Percentiles rank a stretch among this genome's conserved stretches.
These are phyloP conservation scores for Alouatta palliata DNA, from an alignment of 2,113 vertebrate genomes.

Conservation along the genomic window DNA sequence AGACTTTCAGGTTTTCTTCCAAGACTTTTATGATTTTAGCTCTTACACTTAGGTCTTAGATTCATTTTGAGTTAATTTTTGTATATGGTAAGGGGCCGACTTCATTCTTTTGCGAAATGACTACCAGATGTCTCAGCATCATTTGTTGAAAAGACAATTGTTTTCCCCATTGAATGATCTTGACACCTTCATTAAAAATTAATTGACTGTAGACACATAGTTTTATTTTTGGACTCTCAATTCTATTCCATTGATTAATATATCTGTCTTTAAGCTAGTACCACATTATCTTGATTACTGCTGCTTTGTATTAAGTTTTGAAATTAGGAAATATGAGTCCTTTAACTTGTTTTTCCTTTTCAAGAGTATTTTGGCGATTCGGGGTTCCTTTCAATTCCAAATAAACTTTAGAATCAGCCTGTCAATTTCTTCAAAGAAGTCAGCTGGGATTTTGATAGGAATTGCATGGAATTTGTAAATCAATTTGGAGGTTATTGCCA, in stretches of 20 bases:
- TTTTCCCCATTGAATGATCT: background rate
- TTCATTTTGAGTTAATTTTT: background rate
- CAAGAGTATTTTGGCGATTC: background rate
- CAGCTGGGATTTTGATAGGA: too few relatives aligned
- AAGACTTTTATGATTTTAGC: background rate
- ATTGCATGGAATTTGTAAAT: too few relatives aligned
- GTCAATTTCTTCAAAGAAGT: background rate
- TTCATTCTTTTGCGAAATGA: background rate
- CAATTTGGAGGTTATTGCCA: too few relatives aligned
- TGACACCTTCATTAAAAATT: background rate
- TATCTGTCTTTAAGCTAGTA: background rate
- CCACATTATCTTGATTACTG: background rate
- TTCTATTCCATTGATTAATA: background rate
- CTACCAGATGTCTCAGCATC: background rate
- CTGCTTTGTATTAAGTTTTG: background rate
- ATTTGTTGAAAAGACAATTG: background rate
- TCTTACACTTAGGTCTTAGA: background rate
- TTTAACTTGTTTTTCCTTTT: background rate
- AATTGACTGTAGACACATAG: background rate
- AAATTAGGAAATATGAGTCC: background rate
- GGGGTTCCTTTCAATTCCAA: background rate
- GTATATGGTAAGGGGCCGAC: background rate
- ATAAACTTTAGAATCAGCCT: background rate
- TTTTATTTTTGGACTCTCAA: background rate
- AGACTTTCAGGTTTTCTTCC: background rate